Evolutionary conservation across 2,797 vertebrate genomes (phyloP).

Genomic region (Tiaroga cobitis): DNA sequence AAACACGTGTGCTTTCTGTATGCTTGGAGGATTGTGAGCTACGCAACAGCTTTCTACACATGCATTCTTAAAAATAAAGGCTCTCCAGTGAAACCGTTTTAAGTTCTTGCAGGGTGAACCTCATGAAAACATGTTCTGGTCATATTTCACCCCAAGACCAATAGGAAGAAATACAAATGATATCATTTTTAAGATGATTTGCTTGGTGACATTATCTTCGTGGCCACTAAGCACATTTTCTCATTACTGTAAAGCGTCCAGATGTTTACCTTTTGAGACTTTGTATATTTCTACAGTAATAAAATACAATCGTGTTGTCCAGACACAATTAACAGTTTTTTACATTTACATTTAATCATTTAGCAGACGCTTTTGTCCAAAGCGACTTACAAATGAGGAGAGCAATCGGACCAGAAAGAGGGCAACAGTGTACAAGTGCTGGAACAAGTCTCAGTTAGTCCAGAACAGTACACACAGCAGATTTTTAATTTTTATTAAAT

Average conservation of each 20-base stretch:
- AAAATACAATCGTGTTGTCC: background rate
- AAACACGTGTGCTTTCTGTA: background rate
- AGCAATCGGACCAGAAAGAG: too few species aligned
- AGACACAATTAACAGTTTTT: background rate
- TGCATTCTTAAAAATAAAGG: background rate
- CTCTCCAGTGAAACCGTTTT: background rate
- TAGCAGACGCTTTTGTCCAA: too few species aligned
- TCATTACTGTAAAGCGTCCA: background rate
- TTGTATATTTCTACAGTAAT: background rate
- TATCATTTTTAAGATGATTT: background rate
- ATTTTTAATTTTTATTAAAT: background rate
- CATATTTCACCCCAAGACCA: conserved; percentile 7
- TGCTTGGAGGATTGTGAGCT: background rate
- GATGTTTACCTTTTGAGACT: background rate
- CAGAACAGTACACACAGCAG: too few species aligned
- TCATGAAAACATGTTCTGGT: background rate
- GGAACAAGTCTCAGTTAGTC: too few species aligned
- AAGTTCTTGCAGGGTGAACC: background rate
- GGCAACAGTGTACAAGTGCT: too few species aligned
- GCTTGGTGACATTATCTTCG: background rate
- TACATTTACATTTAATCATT: too few species aligned
- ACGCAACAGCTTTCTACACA: background rate
- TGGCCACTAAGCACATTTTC: background rate
- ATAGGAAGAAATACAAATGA: background rate
- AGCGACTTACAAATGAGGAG: too few species aligned